Conservation (phyloP, 2,113 vertebrate genomes). For the Thunnus maccoyii region DNA sequence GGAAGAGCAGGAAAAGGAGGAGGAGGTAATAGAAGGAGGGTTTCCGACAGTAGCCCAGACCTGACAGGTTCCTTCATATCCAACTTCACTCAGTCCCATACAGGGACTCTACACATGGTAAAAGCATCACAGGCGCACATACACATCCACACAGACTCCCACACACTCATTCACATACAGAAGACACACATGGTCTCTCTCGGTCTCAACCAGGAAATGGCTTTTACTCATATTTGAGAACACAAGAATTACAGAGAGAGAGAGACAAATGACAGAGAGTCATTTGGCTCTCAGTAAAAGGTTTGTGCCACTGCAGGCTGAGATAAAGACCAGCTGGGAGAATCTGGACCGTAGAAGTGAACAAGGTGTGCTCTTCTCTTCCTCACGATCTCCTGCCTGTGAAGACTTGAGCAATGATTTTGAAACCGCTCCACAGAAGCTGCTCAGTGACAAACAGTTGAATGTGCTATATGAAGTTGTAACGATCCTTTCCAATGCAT, state of each 20-base stretch:
- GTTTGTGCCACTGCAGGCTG: conserved; percentile 52
- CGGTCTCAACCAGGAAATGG: conserved; percentile 70
- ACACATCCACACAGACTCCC: conserved; percentile 37
- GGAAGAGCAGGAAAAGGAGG: conserved; percentile 39
- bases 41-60: conserved; percentile 81
- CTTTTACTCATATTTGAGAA: conserved; percentile 67
- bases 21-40: conserved; percentile 60
- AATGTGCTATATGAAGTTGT: conserved; percentile 21
- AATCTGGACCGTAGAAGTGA: conserved; percentile 47
- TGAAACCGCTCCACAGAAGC: conserved; percentile 14
- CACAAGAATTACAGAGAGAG: conserved; percentile 45
- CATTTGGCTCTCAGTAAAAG: conserved; percentile 33
- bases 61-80: conserved; percentile 81
- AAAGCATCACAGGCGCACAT: conserved; percentile 70
- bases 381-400: background rate
- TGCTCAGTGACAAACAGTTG: conserved; percentile 30
- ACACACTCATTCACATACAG: conserved; percentile 42
- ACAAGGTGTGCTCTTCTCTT: conserved; percentile 54
- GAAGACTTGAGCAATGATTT: conserved; percentile 11
- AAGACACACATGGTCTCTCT: conserved; percentile 69
- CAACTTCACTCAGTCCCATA: conserved; percentile 77
- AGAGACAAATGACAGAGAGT: conserved; percentile 25
- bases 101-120: conserved; percentile 78
- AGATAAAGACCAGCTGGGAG: conserved; percentile 54
- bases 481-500: background rate